These are phyloP conservation scores for Myrmophylax atrothorax DNA, from an alignment of 2,113 vertebrate species.

Conservation along the genomic window DNA sequence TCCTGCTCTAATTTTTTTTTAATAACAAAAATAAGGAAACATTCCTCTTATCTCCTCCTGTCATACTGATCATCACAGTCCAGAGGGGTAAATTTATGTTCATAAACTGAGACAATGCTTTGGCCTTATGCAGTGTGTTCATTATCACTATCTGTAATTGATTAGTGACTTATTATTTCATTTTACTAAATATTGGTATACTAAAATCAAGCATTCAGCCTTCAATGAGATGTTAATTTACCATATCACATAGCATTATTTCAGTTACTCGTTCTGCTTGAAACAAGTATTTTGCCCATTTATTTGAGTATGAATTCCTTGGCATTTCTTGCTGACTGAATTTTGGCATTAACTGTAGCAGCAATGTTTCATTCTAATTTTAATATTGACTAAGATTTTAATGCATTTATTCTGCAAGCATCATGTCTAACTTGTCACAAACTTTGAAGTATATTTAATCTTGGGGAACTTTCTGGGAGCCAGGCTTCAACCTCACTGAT, in stretches of 20 bases:
- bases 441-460: not conserved
- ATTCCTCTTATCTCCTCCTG: not conserved
- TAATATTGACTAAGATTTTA: not conserved
- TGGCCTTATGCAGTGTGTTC: not conserved
- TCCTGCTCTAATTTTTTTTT: not conserved
- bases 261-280: not conserved
- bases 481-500: slow-evolving; percentile 11
- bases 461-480: not conserved
- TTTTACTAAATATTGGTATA: not conserved
- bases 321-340: not conserved
- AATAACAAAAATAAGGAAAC: not conserved
- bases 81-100: not conserved
- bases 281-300: not conserved
- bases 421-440: not conserved
- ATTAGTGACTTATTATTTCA: not conserved
- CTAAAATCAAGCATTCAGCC: not conserved
- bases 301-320: not conserved
- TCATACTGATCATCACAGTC: not conserved
- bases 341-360: not conserved
- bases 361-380: not conserved
- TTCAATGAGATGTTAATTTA: not conserved
- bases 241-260: not conserved
- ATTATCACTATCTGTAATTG: not conserved
- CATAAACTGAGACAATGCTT: not conserved
- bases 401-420: not conserved